Percentiles rank a stretch among this genome's conserved stretches.
Conservation (phyloP, 2,888 invertebrate species). For the Folsomia manolachei region DNA sequence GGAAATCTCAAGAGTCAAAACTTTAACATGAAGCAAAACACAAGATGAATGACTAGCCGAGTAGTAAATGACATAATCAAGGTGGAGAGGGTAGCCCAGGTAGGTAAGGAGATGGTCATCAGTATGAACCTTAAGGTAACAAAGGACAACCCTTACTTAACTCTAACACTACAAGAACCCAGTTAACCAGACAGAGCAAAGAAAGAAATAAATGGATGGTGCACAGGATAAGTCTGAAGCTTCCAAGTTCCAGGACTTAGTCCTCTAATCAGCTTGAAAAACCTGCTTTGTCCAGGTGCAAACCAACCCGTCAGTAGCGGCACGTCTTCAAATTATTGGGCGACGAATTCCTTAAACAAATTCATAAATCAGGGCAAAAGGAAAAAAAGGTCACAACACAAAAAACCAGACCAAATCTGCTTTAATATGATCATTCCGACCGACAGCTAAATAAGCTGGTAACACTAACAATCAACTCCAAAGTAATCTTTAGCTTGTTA, state of each 20-base stretch:
- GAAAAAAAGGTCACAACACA: slow-evolving; percentile 49
- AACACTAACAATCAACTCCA: background rate
- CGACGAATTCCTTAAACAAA: slow-evolving; percentile 51
- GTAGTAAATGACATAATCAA: slow-evolving; percentile 49
- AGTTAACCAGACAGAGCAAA: background rate
- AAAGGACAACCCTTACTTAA: no score
- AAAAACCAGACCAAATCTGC: background rate
- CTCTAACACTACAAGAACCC: no score
- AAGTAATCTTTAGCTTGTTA: background rate
- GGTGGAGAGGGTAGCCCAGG: slow-evolving; percentile 13
- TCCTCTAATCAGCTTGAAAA: slow-evolving; percentile 24
- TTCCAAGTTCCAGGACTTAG: no score
- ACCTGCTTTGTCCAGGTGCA: slow-evolving; percentile 38
- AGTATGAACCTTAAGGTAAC: no score
- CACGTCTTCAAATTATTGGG: slow-evolving; percentile 51
- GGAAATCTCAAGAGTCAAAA: slow-evolving; percentile 9
- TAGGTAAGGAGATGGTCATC: background rate
- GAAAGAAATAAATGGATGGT: slow-evolving; percentile 42
- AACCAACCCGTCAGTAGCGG: slow-evolving; percentile 47
- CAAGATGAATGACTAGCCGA: slow-evolving; percentile 47
- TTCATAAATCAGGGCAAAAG: slow-evolving; percentile 49
- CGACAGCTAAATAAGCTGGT: slow-evolving; percentile 1
- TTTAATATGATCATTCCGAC: slow-evolving; percentile 6
- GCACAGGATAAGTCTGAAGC: no score
- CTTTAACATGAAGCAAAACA: slow-evolving; percentile 9